These are phyloP conservation scores for Ictalurus furcatus DNA, from an alignment of 2,113 vertebrate species.

Conservation along the genomic window DNA sequence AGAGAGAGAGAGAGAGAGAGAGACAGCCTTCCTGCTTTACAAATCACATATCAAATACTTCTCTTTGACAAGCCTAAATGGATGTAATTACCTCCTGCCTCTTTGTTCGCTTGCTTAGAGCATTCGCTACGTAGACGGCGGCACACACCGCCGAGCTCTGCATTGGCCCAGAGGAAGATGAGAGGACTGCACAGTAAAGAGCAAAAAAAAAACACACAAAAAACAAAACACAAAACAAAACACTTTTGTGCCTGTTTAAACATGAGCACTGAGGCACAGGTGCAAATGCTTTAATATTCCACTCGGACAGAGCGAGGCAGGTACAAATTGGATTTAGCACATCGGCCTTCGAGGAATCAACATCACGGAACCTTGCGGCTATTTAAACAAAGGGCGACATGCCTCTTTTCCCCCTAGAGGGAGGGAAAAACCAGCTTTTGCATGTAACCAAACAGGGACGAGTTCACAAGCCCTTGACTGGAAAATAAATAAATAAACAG, in stretches of 20 bases:
- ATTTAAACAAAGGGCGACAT: slow-evolving; percentile 7
- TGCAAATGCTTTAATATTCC: slow-evolving; percentile 27
- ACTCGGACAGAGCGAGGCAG: not conserved
- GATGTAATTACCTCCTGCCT: slow-evolving; percentile 60
- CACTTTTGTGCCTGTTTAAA: slow-evolving; percentile 49
- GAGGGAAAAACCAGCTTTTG: not conserved
- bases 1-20: slow-evolving; percentile 37
- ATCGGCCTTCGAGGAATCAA: slow-evolving; percentile 3
- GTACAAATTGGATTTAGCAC: slow-evolving; percentile 42
- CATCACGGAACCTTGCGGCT: slow-evolving; percentile 41
- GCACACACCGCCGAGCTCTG: slow-evolving; percentile 29
- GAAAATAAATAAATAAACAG: slow-evolving; percentile 46
- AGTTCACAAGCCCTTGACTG: slow-evolving; percentile 36
- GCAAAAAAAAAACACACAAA: too few species aligned
- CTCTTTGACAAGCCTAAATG: slow-evolving; percentile 54
- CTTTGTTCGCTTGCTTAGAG: slow-evolving; percentile 45
- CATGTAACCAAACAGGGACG: slow-evolving; percentile 43
- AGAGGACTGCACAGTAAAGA: slow-evolving; percentile 1
- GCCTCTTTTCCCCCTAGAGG: not conserved
- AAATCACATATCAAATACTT: slow-evolving; percentile 60
- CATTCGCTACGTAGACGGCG: slow-evolving; percentile 56
- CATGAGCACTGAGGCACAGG: slow-evolving; percentile 24
- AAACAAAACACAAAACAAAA: not conserved
- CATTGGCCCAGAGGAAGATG: slow-evolving; percentile 3
- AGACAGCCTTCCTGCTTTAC: slow-evolving; percentile 58